These are phyloP conservation scores for Pterocles burchelli DNA, from an alignment of 2,113 vertebrate genomes.

Conservation along the genomic window DNA sequence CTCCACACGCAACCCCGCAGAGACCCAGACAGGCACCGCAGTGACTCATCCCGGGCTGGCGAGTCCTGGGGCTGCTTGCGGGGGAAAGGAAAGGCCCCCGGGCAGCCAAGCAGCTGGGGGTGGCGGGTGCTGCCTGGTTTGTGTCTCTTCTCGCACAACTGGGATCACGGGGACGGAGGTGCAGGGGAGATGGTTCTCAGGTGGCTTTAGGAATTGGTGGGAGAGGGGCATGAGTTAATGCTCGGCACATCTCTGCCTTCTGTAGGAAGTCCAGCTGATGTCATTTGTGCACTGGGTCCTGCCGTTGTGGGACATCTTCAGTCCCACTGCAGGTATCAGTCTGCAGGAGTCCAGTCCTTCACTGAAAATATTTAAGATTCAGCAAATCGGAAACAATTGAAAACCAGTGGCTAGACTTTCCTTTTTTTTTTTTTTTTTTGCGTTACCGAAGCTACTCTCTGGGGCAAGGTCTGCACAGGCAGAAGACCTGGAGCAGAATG, in stretches of 20 bases:
- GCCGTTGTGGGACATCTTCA: accelerated
- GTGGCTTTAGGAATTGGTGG: not conserved
- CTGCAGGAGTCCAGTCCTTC: not conserved
- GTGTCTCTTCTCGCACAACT: not conserved
- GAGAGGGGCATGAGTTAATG: not conserved
- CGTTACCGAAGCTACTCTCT: not conserved
- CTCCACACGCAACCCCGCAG: not conserved
- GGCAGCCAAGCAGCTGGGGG: not conserved
- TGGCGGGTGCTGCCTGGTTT: not conserved
- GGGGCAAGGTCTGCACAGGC: not conserved
- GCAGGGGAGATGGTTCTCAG: too few relatives aligned
- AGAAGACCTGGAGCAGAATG: not conserved
- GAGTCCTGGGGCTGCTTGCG: not conserved
- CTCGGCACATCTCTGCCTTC: not conserved
- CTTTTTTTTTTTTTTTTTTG: not conserved
- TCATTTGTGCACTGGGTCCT: accelerated
- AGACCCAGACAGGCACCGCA: not conserved
- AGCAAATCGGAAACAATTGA: not conserved
- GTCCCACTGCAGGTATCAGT: not conserved
- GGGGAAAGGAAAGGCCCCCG: not conserved
- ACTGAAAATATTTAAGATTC: not conserved
- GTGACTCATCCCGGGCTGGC: not conserved
- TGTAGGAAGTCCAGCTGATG: not conserved
- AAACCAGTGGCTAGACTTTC: not conserved
- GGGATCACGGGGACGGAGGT: not conserved